Evolutionary conservation across 1,140 invertebrate species (phyloP).

Genomic region (Hyposmocoma kahamanoa): DNA sequence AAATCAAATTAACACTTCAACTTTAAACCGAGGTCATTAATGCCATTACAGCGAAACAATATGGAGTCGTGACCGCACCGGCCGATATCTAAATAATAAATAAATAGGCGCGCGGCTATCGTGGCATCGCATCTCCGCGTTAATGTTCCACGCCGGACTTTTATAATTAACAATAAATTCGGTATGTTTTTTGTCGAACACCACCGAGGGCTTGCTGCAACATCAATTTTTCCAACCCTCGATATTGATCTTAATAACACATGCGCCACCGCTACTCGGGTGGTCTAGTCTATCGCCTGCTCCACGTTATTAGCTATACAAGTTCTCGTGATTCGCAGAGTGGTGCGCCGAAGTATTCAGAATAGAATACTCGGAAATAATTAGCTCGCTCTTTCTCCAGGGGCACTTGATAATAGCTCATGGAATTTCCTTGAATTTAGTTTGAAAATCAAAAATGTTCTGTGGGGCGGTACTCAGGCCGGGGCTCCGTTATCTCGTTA

Average conservation of each 20-base stretch:
- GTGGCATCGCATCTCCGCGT: slow-evolving; percentile 55
- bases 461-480: slow-evolving; percentile 41
- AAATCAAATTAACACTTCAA: slow-evolving; percentile 74
- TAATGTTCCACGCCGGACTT: slow-evolving; percentile 64
- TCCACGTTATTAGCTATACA: slow-evolving; percentile 12
- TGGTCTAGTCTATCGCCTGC: slow-evolving; percentile 31
- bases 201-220: slow-evolving; percentile 33
- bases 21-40: slow-evolving; percentile 71
- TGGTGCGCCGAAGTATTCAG: slow-evolving; percentile 10
- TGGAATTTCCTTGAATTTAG: slow-evolving; percentile 45
- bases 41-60: slow-evolving; percentile 69
- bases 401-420: slow-evolving; percentile 28
- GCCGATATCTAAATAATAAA: slow-evolving; percentile 73
- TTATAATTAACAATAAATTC: slow-evolving; percentile 74
- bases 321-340: slow-evolving; percentile 4
- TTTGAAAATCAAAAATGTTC: slow-evolving; percentile 60
- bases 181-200: slow-evolving; percentile 60
- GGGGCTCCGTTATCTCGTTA: slow-evolving; percentile 71
- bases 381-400: slow-evolving; percentile 44
- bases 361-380: slow-evolving; percentile 42
- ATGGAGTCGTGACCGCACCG: slow-evolving; percentile 67
- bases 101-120: slow-evolving; percentile 66
- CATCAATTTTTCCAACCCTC: slow-evolving; percentile 50
- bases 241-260: slow-evolving; percentile 53
- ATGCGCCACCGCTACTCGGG: slow-evolving; percentile 18